phyloP scores from a whole-genome alignment of 2,113 vertebrate genomes.

The Puffinus mauretanicus region DNA sequence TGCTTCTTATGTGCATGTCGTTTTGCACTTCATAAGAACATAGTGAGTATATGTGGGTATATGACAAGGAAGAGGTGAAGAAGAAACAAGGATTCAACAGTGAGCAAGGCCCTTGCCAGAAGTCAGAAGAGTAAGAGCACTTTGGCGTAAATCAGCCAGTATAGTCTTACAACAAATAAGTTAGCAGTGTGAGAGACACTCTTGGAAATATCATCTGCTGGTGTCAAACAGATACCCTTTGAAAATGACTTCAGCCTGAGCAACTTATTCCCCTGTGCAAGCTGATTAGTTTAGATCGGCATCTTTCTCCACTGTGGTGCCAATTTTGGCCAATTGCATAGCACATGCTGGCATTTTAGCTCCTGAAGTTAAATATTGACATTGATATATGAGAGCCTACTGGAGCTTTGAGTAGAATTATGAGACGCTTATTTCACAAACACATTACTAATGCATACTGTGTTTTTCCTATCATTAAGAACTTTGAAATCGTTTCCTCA shows the following conservation, averaged over 20 bases:
- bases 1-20: fast-evolving
- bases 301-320: neutral
- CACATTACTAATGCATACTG: neutral
- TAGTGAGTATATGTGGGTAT: fast-evolving
- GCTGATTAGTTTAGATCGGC: neutral
- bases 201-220: neutral
- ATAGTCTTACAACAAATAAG: neutral
- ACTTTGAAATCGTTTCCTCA: neutral
- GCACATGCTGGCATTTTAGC: neutral
- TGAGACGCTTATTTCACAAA: neutral
- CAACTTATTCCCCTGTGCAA: neutral
- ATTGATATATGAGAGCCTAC: neutral
- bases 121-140: neutral
- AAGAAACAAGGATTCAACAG: neutral
- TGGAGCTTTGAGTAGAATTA: neutral
- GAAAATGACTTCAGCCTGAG: neutral
- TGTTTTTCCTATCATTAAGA: neutral
- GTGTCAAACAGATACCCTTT: neutral
- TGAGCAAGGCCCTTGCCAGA: neutral
- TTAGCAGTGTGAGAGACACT: neutral
- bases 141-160: neutral
- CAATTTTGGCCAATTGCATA: neutral
- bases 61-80: neutral
- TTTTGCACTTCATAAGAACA: neutral
- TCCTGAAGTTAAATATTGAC: neutral